phyloP scores from a whole-genome alignment of 2,888 invertebrate species.

The Lithophane socia region DNA sequence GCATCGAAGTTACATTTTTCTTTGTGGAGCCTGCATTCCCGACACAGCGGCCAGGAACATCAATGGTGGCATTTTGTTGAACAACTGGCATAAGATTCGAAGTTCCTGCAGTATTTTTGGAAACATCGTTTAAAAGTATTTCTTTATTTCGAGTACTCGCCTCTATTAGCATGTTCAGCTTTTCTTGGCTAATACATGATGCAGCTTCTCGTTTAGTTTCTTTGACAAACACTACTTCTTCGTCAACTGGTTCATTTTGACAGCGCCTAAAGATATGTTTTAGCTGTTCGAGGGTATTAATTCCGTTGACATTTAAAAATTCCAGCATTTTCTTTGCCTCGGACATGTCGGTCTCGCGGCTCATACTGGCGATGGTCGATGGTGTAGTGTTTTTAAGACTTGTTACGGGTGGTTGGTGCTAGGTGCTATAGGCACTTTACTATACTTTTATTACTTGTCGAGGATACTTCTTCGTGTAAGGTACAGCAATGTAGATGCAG shows the following conservation, averaged over 20 bases:
- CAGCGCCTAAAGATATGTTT: background rate
- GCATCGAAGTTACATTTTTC: background rate
- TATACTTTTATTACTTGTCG: background rate
- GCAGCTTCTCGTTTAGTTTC: background rate
- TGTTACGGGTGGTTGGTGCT: background rate
- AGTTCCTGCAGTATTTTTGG: background rate
- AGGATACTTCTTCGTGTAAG: background rate
- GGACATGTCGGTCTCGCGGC: background rate
- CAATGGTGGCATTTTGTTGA: too few species aligned
- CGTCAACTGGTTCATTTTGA: background rate
- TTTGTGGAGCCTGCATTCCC: background rate
- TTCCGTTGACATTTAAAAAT: slow-evolving; percentile 1
- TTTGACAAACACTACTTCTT: slow-evolving; percentile 18
- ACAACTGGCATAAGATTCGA: too few species aligned
- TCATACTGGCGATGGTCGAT: background rate
- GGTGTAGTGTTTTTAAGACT: background rate
- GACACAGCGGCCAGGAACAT: background rate
- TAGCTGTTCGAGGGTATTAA: slow-evolving; percentile 7
- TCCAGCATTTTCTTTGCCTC: slow-evolving; percentile 26
- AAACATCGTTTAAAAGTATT: background rate
- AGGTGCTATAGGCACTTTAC: background rate
- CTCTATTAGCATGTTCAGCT: background rate
- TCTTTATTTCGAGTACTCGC: slow-evolving; percentile 16
- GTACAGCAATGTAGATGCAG: background rate
- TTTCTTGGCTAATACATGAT: background rate